phyloP scores from a whole-genome alignment of 2,797 vertebrate genomes.

The Columba guinea region DNA sequence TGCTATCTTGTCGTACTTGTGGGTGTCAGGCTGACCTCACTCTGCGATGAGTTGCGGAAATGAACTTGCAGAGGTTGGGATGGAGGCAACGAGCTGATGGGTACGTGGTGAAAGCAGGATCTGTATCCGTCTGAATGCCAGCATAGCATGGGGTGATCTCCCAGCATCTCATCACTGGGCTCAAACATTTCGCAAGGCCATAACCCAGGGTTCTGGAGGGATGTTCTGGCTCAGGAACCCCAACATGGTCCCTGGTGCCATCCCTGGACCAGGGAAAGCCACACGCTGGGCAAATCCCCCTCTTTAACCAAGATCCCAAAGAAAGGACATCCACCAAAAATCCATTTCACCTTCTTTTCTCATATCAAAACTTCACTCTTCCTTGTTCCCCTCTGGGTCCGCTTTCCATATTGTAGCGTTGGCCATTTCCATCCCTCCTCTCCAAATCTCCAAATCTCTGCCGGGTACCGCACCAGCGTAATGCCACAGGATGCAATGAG shows the following conservation, averaged over 20 bases:
- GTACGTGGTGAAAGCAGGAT: fast-evolving
- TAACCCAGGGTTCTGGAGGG: background rate
- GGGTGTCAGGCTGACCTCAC: background rate
- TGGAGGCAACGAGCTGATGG: background rate
- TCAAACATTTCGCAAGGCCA: background rate
- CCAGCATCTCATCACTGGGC: fast-evolving
- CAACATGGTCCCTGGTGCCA: background rate
- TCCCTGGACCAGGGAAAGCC: fast-evolving
- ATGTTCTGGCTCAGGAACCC: background rate
- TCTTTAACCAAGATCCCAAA: background rate
- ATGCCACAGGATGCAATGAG: fast-evolving
- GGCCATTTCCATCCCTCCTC: background rate
- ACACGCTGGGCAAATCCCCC: fast-evolving
- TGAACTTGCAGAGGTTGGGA: background rate
- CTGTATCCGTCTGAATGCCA: fast-evolving
- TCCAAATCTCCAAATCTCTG: background rate
- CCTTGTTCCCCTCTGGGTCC: background rate
- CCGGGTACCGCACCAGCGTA: too few relatives aligned
- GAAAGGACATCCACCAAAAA: background rate
- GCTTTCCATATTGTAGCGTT: background rate
- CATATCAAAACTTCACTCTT: background rate
- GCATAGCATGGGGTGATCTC: background rate
- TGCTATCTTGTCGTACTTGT: background rate
- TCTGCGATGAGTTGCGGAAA: background rate
- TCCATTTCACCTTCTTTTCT: background rate